Base-by-base conservation (phyloP, 2,797 vertebrate species). In the Sebastolobus altivelis region DNA sequence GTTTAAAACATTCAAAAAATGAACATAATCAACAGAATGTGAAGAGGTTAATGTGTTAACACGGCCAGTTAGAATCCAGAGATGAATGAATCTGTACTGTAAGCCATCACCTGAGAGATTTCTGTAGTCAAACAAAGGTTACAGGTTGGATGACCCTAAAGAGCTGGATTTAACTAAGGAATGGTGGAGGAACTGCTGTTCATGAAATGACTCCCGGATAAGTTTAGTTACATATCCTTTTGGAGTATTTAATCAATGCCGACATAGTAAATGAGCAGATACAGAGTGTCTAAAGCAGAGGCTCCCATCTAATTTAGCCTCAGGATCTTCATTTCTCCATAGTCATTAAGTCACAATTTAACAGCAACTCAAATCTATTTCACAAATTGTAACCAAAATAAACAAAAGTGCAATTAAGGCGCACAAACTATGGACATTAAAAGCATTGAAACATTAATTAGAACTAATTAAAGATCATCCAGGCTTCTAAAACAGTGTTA, bases 121-220 rank as follows among this genome's bases (percentile, higher is more conserved):
- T 5, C 29, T 31, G 8, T 22, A 13, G 16, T 60, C 5, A 35
- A 35, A 37, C 35, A 38, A 38, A 38, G n/a, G 61, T 63, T 14
- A 10, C 8, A 58, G 18, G 3, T n/a, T 31, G 8, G 38, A 8
- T 46, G 5, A 31, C 25, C 35, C 1, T n/a, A 4, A 37, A 40
- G 0, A 6, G 5, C 27, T 46, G 35, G 14, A 58, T 1, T 13
- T 0, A 7, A 22, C 20, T 16, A 22, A 0, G 29, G 27, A 29
- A 63, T 16, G 35, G 0, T 0, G 3, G 20, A 63, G 35, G 12
- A 62, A 1, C 2, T 35, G 16, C 16, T 18, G 27, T n/a, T 49
- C 0, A 20, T 49, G n/a, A 27, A n/a, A 27, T 10, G 1, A 25
- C 1, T 11, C 0, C 18, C 10, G 8, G 4, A 33, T 12, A 33